These are phyloP conservation scores for Alces alces DNA, from an alignment of 2,113 vertebrate species.

Conservation along the genomic window DNA sequence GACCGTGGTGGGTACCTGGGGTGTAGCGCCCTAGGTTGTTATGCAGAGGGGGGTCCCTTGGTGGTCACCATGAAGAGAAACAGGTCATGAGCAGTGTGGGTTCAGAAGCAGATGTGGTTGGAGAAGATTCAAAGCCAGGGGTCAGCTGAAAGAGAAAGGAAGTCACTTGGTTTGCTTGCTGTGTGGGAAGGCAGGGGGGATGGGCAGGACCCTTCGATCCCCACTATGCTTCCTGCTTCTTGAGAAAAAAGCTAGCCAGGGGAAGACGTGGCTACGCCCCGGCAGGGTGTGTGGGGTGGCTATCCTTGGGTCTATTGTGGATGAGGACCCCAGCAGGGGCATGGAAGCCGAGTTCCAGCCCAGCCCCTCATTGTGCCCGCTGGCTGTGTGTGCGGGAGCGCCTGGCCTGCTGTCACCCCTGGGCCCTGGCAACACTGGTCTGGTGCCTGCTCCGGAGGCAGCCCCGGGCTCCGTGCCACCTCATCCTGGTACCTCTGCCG, in stretches of 20 bases:
- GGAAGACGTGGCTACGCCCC: neutral
- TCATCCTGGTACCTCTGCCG: accelerated
- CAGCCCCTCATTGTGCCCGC: neutral
- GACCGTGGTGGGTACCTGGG: neutral
- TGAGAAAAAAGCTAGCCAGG: neutral
- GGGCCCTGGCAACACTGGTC: neutral
- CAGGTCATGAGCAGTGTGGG: accelerated
- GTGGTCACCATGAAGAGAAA: accelerated
- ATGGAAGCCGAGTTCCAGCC: neutral
- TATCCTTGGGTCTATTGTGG: accelerated
- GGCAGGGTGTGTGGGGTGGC: accelerated
- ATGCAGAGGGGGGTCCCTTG: accelerated
- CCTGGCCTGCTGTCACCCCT: accelerated
- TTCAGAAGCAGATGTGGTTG: neutral
- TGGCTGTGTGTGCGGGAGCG: neutral
- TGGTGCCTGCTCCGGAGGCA: no score
- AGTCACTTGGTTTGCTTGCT: neutral
- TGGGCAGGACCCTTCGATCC: accelerated
- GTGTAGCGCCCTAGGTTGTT: no score
- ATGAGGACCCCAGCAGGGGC: neutral
- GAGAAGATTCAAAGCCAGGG: neutral
- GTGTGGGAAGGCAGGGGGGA: neutral
- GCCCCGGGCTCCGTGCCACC: neutral
- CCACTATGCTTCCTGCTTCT: neutral
- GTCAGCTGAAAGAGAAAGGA: neutral